Conservation (phyloP, 2,888 invertebrate species). For the Coremacera marginata region DNA sequence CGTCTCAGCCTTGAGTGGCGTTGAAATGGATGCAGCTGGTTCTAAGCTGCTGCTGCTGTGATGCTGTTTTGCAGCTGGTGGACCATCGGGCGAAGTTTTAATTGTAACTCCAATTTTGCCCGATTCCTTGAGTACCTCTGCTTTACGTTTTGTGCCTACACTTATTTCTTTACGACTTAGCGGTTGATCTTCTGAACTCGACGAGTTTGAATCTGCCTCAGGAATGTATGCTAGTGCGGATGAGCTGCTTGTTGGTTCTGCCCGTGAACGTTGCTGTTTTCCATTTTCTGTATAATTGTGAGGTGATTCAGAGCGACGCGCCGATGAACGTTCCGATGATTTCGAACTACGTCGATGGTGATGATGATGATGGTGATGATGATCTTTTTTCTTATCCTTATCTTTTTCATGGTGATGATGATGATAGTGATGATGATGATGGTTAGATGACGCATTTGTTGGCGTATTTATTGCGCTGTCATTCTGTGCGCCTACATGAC, state of each 20-base stretch:
- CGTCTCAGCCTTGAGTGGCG: constrained; percentile 62
- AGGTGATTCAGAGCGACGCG: constrained; percentile 67
- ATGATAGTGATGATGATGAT: constrained; percentile 48
- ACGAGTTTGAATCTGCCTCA: constrained; percentile 72
- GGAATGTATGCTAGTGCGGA: constrained; percentile 60
- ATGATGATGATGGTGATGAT: constrained; percentile 60
- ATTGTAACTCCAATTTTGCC: constrained; percentile 93
- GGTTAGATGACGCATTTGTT: constrained; percentile 38
- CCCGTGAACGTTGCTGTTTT: constrained; percentile 52
- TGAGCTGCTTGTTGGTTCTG: constrained; percentile 49
- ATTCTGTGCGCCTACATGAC: constrained; percentile 51
- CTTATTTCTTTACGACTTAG: constrained; percentile 72
- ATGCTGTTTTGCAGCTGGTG: constrained; percentile 53
- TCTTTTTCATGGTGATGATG: constrained; percentile 55
- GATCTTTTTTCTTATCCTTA: constrained; percentile 61
- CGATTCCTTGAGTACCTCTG: constrained; percentile 87
- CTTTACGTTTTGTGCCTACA: constrained; percentile 84
- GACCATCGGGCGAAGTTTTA: constrained; percentile 75
- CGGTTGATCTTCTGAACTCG: constrained; percentile 74
- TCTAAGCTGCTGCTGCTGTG: constrained; percentile 54
- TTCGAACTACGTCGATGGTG: constrained; percentile 55
- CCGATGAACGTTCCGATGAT: constrained; percentile 56
- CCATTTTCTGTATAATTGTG: constrained; percentile 52
- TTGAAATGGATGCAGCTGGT: constrained; percentile 67
- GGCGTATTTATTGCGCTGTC: constrained; percentile 32